Evolutionary conservation across 2,113 vertebrate genomes (phyloP), one percentile per base, ranked within the genome.

Genomic region (Nannospalax galili): DNA sequence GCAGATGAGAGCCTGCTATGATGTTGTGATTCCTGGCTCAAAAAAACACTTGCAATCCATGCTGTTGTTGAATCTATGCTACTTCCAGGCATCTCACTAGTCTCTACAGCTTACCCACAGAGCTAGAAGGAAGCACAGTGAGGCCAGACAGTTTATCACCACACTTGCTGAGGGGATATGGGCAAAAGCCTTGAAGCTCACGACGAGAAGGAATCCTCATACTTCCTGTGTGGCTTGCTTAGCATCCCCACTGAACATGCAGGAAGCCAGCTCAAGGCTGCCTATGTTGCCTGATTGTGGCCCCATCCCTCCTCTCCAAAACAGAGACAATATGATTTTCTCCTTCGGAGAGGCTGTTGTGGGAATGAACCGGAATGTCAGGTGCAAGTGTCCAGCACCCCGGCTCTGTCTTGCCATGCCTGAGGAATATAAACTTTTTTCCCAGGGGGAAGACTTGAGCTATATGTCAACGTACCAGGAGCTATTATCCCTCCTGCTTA

Each of bases 401-500:
- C 28, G n/a, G 16, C 62, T n/a, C 77, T 40, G n/a, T 6, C 73
- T 65, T n/a, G 3, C 6, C 35, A 22, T 58, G 7, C 1, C 37
- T 30, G 30, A 75, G 37, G n/a, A 82, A 24, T 75, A 17, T 75
- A 14, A 75, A 48, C 14, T 42, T 15, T 3, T 9, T 22, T 37
- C 37, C 19, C 19, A 30, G 1, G 6, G 32, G 11, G 3, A 14
- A 17, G 73, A 20, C 62, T 84, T 28, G 11, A 73, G 4, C 37
- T 28, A 26, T 64, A 24, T 8, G 56, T 56, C 69, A 73, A 5
- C 89, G 37, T 3, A 62, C 52, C 8, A 5, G 24, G 60, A 70
- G 19, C 14, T 3, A 20, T 22, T 1, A 0, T 0, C 1, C n/a
- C 62, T 24, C 11, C 40, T 3, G 2, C 22, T 24, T 30, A 26